Evolutionary conservation across 1,140 invertebrate genomes (phyloP), one percentile per base, ranked within the genome.

Genomic region (Saccostrea cuccullata): DNA sequence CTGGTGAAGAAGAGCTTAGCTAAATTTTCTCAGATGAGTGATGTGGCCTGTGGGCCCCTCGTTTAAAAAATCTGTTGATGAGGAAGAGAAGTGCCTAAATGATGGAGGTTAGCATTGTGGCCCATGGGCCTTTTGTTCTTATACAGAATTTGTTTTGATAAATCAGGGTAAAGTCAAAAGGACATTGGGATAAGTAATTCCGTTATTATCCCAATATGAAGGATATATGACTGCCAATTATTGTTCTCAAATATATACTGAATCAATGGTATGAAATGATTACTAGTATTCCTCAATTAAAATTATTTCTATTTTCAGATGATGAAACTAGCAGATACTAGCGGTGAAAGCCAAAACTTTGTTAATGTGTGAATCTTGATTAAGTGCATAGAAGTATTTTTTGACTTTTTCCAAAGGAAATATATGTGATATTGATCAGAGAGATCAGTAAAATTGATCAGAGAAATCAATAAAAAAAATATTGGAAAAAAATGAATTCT

Each of bases 341-440:
- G 70, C 4, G 30, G 70, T 77, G 70, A 30, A 77, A 77, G 30
- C 23, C 70, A 30, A 30, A 77, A 73, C 67, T 73, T 17, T 73
- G 23, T 73, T 73, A n/a, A 13, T 73, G 26, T 73, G 67, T 73
- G 26, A 73, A 26, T 23, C 58, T 60, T 20, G 20, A 60, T 9
- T 23, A 30, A 15, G 23, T 30, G 30, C 9, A 77, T 77, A 12
- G 26, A 77, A 26, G 26, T 30, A 30, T 15, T 77, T 77, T 64
- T 64, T 17, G 23, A 15, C 26, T 77, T 77, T 77, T 77, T 30
- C 26, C 70, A 77, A 77, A 77, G 70, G 23, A 77, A 77, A 36
- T 15, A 26, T 26, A 77, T 77, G 70, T 77, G 70, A 77, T 77
- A 77, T 36, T 77, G 70, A 30, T 77, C 70, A 77, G 70, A 77